These are phyloP conservation scores for Knipowitschia caucasica DNA, from an alignment of 2,797 vertebrate genomes.

Conservation along the genomic window DNA sequence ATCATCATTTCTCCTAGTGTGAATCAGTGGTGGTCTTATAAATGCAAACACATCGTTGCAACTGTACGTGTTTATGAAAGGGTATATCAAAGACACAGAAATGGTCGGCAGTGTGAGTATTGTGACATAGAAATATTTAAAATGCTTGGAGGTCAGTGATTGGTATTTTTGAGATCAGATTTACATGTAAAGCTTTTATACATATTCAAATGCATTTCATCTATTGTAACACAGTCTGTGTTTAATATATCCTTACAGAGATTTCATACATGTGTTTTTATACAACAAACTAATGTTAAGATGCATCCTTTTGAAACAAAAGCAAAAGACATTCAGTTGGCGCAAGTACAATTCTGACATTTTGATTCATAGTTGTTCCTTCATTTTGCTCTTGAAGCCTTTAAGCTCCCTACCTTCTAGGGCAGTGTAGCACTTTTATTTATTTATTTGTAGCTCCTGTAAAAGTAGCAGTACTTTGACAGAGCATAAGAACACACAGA, in stretches of 20 bases:
- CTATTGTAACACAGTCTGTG: constrained; percentile 19
- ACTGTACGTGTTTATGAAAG: constrained; percentile 66
- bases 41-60: constrained; percentile 51
- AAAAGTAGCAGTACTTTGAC: constrained; percentile 50
- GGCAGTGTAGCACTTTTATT: constrained; percentile 73
- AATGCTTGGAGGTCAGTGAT: constrained; percentile 21
- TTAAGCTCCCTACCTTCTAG: constrained; percentile 51
- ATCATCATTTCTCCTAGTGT: constrained; percentile 45
- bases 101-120: constrained; percentile 35
- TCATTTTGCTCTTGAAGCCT: constrained; percentile 42
- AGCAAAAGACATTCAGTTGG: constrained; percentile 40
- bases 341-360: constrained; percentile 41
- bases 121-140: constrained; percentile 26
- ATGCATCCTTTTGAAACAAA: constrained; percentile 17
- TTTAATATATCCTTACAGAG: constrained; percentile 21
- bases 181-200: constrained; percentile 32
- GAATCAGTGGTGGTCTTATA: constrained; percentile 55
- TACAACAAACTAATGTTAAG: constrained; percentile 6
- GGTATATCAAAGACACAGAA: constrained; percentile 34
- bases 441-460: constrained; percentile 59
- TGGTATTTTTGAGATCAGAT: constrained; percentile 29
- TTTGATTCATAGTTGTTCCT: constrained; percentile 34
- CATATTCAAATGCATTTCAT: constrained; percentile 21
- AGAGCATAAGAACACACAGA: constrained; percentile 30
- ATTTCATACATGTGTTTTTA: constrained; percentile 15